Base-by-base conservation (phyloP, 2,113 vertebrate species). In the Cebus imitator region DNA sequence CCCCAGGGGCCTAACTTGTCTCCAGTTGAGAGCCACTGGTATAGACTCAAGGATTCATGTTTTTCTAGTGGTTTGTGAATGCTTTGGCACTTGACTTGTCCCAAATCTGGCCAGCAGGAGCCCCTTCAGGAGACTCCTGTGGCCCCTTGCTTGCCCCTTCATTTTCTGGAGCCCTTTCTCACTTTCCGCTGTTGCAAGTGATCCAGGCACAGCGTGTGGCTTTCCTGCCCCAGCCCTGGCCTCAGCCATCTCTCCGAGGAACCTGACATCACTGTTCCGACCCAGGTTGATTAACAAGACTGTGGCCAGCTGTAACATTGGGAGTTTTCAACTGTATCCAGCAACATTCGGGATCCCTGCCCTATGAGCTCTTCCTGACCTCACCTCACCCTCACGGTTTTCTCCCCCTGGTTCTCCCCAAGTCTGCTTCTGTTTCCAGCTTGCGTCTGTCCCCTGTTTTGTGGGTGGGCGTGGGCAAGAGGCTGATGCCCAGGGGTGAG, bases 261-360 rank as follows among this genome's bases (percentile, higher is more conserved):
- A 37, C 4, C 48, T 17, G 48, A 40, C 58, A 30, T 14, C 1
- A 57, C 40, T 40, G 14, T 84, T 32, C 20, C 35, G 32, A 58
- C 18, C 23, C 45, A 48, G 43, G 12, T 32, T 27, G 70, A 12
- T 50, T 48, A 20, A 37, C 55, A 72, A 25, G 48, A n/a, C 20
- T 35, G 1, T 55, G 13, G 35, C 58, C 48, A 43, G 61, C 85
- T 37, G 79, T 40, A 30, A 72, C 45, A 37, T 1, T 1, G 2
- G 68, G 25, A 30, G 11, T 55, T 45, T 48, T 12, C 25, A 45
- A 14, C 37, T n/a, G 3, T 6, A 58, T 2, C 52, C 27, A 9
- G 58, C 6, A 27, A 27, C 3, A 14, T 57, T 52, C 35, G 8
- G 20, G 6, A 4, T 5, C 6, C 6, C 13, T 7, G 12, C 8